Base-by-base conservation (phyloP, 2,888 invertebrate species). In the Phaedon cochleariae region DNA sequence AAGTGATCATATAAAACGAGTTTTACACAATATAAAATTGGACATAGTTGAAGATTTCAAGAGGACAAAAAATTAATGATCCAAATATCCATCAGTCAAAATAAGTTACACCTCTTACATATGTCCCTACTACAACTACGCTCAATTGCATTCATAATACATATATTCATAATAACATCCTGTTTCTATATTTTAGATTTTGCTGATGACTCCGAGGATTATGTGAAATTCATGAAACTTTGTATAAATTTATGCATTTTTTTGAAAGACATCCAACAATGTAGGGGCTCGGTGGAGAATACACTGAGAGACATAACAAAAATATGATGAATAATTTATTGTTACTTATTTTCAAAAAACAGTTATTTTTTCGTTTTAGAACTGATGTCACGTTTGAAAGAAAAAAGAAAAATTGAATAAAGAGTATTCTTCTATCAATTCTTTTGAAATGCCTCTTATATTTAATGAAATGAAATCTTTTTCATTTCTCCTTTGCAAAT, bases 111-210 rank as follows among this genome's bases (percentile, higher is more conserved):
- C n/a, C n/a, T n/a, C n/a, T n/a, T n/a, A n/a, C n/a, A n/a, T n/a
- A n/a, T n/a, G n/a, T n/a, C n/a, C n/a, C n/a, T n/a, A n/a, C n/a
- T n/a, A n/a, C n/a, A n/a, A n/a, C n/a, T n/a, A n/a, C n/a, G n/a
- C n/a, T n/a, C n/a, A n/a, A n/a, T n/a, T n/a, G n/a, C n/a, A n/a
- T n/a, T n/a, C n/a, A n/a, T n/a, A n/a, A n/a, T n/a, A n/a, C n/a
- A n/a, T n/a, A n/a, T n/a, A n/a, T n/a, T n/a, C n/a, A n/a, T n/a
- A n/a, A n/a, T n/a, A n/a, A n/a, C n/a, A n/a, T n/a, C n/a, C n/a
- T n/a, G n/a, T n/a, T n/a, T n/a, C n/a, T n/a, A n/a, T n/a, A n/a
- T 76, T 79, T 61, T 64, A 79, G 78, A 61, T 64, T 69, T 76
- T 10, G 52, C 62, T 48, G 75, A 78, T 71, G 72, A 74, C 65